A percentile compares a stretch with the other conserved stretches of the same genome.
Evolutionary conservation across 2,797 vertebrate genomes (phyloP).

Genomic region (Malacoraja senta): DNA sequence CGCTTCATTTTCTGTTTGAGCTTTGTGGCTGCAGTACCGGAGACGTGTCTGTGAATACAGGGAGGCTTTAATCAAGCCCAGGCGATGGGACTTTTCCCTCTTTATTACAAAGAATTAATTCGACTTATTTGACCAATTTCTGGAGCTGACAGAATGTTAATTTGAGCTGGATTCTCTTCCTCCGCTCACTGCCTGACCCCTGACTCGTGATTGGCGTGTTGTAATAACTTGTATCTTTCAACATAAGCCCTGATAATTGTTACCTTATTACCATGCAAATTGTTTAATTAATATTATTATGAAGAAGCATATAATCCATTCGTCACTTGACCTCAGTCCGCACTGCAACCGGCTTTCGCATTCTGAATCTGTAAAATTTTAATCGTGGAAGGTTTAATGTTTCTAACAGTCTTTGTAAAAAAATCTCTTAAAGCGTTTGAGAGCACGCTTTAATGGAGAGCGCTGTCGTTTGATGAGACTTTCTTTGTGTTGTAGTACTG

Average conservation of each 20-base stretch:
- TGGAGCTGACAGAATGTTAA: conserved; percentile 98
- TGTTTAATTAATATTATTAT: conserved; percentile 99
- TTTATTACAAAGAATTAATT: conserved; percentile 96
- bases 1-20: conserved; percentile 75
- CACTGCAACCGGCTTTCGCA: conserved; percentile 76
- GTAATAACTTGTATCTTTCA: conserved; percentile 99
- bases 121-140: conserved; percentile 98
- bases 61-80: conserved; percentile 76
- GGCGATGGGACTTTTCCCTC: conserved; percentile 62
- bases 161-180: conserved; percentile 97
- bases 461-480: conserved; percentile 61
- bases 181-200: conserved; percentile 93
- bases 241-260: conserved; percentile 99
- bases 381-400: conserved; percentile 79
- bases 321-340: conserved; percentile 98
- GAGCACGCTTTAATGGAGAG: conserved; percentile 65
- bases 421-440: conserved; percentile 64
- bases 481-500: conserved; percentile 64
- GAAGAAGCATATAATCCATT: conserved; percentile 99
- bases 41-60: conserved; percentile 88
- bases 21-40: conserved; percentile 73
- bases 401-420: conserved; percentile 62
- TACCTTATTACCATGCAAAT: conserved; percentile 99
- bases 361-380: conserved; percentile 80
- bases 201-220: conserved; percentile 97